Conservation (phyloP, 1,140 invertebrate genomes). For the Rhagoletis pomonella region DNA sequence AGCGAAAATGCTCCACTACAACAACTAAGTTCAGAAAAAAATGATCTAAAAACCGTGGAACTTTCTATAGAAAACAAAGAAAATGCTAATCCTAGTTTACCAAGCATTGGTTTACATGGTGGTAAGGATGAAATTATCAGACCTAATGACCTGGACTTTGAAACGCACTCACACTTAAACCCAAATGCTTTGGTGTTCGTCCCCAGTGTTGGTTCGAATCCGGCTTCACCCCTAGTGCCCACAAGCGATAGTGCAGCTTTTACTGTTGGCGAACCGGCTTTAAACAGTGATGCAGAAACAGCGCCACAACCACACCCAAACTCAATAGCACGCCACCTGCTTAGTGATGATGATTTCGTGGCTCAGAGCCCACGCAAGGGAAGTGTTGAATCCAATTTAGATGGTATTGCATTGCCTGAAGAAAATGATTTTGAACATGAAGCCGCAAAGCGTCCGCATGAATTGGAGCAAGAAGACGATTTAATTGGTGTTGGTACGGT, state of each 20-base stretch:
- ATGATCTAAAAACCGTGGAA: background rate
- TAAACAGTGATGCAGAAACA: background rate
- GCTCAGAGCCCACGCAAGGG: constrained; percentile 70
- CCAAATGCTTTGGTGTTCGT: constrained; percentile 70
- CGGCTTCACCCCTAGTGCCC: constrained; percentile 61
- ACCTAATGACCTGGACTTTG: constrained; percentile 22
- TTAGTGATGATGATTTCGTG: constrained; percentile 65
- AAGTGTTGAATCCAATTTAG: constrained; percentile 63
- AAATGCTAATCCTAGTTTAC: constrained; percentile 59
- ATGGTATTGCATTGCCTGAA: constrained; percentile 65
- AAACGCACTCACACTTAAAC: constrained; percentile 65
- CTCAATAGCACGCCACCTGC: constrained; percentile 60
- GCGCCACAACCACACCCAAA: constrained; percentile 31
- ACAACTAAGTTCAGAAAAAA: background rate
- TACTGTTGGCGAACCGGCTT: background rate
- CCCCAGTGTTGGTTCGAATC: constrained; percentile 66
- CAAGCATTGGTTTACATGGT: background rate
- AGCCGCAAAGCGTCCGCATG: constrained; percentile 67
- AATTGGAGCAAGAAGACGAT: constrained; percentile 65
- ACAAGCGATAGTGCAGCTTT: background rate
- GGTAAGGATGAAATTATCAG: background rate
- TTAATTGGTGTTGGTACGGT: constrained; percentile 56
- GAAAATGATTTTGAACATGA: constrained; percentile 67
- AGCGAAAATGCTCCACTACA: constrained; percentile 62
- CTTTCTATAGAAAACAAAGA: constrained; percentile 63